These are phyloP conservation scores for Meloidogyne hapla DNA, from an alignment of 1,140 invertebrate species.

Conservation along the genomic window DNA sequence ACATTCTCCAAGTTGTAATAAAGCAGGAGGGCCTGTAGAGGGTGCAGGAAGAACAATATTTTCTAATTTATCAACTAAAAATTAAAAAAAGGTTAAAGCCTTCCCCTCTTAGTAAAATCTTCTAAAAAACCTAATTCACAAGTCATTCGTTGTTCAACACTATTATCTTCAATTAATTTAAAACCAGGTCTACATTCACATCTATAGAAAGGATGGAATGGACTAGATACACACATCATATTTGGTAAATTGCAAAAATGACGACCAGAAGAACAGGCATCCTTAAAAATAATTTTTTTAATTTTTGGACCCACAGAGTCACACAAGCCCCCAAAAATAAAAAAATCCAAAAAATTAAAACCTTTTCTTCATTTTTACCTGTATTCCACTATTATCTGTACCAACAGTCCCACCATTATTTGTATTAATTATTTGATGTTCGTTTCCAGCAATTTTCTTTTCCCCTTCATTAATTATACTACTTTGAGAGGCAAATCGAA, in stretches of 20 bases:
- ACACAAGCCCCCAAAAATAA: too few relatives aligned
- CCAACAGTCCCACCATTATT: neutral
- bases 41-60: slow-evolving; percentile 20
- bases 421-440: neutral
- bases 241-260: slow-evolving; percentile 42
- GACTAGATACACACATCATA: slow-evolving; percentile 34
- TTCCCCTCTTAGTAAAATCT: too few relatives aligned
- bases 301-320: too few relatives aligned
- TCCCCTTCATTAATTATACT: neutral
- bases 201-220: slow-evolving; percentile 21
- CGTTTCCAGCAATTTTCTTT: neutral
- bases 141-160: slow-evolving; percentile 29
- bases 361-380: neutral
- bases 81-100: too few relatives aligned
- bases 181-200: slow-evolving; percentile 43
- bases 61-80: slow-evolving; percentile 12
- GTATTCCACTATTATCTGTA: neutral
- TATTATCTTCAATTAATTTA: slow-evolving; percentile 32
- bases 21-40: neutral
- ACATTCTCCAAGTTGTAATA: slow-evolving; percentile 30
- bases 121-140: slow-evolving; percentile 21
- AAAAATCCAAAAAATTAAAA: too few relatives aligned
- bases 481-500: slow-evolving; percentile 73
- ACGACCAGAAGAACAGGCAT: slow-evolving; percentile 28
- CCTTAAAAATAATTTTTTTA: neutral